These are phyloP conservation scores for Gnathonemus longibarbis DNA, from an alignment of 2,113 vertebrate genomes.

Conservation along the genomic window DNA sequence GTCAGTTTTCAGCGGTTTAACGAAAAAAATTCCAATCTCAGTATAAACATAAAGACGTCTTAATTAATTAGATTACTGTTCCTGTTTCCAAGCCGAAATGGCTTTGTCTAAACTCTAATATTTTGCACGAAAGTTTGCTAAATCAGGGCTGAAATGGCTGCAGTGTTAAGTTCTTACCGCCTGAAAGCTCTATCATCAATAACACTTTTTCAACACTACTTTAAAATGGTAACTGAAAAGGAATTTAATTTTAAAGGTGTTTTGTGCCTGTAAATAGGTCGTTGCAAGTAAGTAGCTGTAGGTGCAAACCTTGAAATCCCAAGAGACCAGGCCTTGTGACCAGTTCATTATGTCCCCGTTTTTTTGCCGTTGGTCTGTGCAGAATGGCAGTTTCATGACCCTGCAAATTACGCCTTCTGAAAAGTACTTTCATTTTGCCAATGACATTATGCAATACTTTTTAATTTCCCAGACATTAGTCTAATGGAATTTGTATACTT, in stretches of 20 bases:
- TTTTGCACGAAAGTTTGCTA: neutral
- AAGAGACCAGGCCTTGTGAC: neutral
- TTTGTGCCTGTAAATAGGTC: neutral
- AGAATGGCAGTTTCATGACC: conserved; percentile 22
- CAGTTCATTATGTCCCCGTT: conserved; percentile 18
- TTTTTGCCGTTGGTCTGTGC: conserved; percentile 17
- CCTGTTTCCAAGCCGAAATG: neutral
- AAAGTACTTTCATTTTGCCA: conserved; percentile 10
- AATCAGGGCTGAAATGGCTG: neutral
- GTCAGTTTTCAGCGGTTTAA: neutral
- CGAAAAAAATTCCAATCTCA: neutral
- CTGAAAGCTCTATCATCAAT: neutral
- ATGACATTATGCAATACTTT: conserved; percentile 18
- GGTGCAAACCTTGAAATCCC: neutral
- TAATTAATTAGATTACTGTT: neutral
- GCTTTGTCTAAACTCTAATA: neutral
- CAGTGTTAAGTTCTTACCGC: neutral
- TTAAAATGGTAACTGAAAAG: neutral
- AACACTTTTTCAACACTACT: neutral
- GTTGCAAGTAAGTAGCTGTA: neutral
- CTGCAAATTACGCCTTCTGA: conserved; percentile 20
- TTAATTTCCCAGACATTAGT: neutral
- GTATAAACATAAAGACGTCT: neutral
- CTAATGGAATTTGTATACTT: neutral
- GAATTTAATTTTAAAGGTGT: neutral